A percentile compares a stretch with the other conserved stretches of the same genome.
Evolutionary conservation across 1,140 invertebrate genomes (phyloP).

Genomic region (Drosophila varians): DNA sequence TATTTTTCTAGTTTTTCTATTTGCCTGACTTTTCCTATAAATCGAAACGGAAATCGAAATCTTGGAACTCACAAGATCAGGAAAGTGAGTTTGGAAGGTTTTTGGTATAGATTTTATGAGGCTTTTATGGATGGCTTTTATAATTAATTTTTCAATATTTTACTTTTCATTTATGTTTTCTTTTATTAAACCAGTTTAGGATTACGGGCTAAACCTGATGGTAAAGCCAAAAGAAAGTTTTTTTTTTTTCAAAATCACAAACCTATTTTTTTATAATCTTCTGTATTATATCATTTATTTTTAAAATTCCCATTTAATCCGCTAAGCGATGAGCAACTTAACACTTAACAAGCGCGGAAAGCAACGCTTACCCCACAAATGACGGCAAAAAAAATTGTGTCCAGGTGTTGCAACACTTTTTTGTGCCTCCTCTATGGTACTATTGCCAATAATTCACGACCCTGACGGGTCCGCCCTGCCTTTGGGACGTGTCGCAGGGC

Average conservation of each 20-base stretch:
- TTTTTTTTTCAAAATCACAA: no score
- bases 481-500: constrained; percentile 69
- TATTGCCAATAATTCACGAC: constrained; percentile 74
- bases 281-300: neutral
- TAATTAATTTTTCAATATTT: neutral
- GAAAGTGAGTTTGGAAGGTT: constrained; percentile 41
- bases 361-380: constrained; percentile 21
- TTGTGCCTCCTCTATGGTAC: constrained; percentile 42
- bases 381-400: constrained; percentile 58
- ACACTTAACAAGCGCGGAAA: constrained; percentile 48
- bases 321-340: constrained; percentile 16
- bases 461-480: constrained; percentile 59
- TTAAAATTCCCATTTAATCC: constrained; percentile 15
- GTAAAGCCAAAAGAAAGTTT: no score
- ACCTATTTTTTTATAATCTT: neutral
- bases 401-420: constrained; percentile 77
- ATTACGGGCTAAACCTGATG: neutral
- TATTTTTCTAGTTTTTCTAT: constrained; percentile 57
- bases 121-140: constrained; percentile 18
- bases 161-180: constrained; percentile 2
- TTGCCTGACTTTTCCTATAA: constrained; percentile 23
- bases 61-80: constrained; percentile 11
- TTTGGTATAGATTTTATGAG: constrained; percentile 10
- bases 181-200: constrained; percentile 3
- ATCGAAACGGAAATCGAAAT: constrained; percentile 3